phyloP scores from a whole-genome alignment of 2,797 vertebrate genomes.

The Coregonus sp. region DNA sequence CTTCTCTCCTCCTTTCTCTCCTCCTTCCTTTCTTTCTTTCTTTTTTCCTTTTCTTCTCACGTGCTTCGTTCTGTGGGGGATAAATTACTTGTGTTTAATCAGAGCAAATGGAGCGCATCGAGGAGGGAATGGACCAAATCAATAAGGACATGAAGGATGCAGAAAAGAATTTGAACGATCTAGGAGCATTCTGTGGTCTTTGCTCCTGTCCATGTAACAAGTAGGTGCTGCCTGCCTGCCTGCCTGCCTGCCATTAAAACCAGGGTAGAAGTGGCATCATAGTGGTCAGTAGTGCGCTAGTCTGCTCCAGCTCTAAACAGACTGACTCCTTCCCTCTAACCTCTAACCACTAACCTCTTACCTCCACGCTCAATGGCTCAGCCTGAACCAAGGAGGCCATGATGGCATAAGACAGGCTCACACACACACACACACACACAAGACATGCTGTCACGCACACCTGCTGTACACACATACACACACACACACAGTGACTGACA shows the following conservation, averaged over 20 bases:
- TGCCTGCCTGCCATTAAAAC: conserved; percentile 78
- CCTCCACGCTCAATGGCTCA: conserved; percentile 69
- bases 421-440: conserved; percentile 54
- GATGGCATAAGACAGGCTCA: conserved; percentile 75
- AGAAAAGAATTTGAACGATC: conserved; percentile 99
- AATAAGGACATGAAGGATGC: conserved; percentile 99
- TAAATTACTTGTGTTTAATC: conserved; percentile 99
- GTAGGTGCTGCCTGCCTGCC: conserved; percentile 99
- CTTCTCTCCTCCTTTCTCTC: conserved; percentile 82
- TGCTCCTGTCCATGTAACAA: conserved; percentile 99
- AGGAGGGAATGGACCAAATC: conserved; percentile 99
- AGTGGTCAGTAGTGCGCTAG: conserved; percentile 57
- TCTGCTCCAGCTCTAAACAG: conserved; percentile 58
- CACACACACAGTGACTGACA: conserved; percentile 76
- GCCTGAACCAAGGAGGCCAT: conserved; percentile 76
- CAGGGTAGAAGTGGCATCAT: conserved; percentile 70
- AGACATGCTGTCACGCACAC: conserved; percentile 58
- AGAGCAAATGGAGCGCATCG: conserved; percentile 99
- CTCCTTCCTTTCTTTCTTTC: conserved; percentile 64
- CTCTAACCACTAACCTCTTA: conserved; percentile 33
- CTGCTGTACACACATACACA: conserved; percentile 75
- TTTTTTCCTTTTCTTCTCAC: conserved; percentile 84
- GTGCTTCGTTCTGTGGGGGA: conserved; percentile 99
- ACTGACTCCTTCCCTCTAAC: conserved; percentile 36
- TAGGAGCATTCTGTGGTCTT: conserved; percentile 99